A percentile compares a stretch with the other conserved stretches of the same genome.
Conservation (phyloP, 2,797 vertebrate genomes). For the Macrochelys suwanniensis region DNA sequence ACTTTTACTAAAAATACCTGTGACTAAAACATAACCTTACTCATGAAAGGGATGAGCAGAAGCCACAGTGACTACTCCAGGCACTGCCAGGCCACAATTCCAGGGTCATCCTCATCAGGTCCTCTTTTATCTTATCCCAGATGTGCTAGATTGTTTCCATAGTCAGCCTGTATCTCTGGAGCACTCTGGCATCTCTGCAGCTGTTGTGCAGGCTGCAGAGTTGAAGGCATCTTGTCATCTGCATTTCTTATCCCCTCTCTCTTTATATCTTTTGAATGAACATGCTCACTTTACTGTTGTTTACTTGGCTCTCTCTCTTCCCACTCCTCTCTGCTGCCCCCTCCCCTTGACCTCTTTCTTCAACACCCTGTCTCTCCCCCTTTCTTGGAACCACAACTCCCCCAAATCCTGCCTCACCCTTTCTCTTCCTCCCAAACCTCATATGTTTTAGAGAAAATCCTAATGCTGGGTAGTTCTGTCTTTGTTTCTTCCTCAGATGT, state of each 20-base stretch:
- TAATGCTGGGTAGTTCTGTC: not conserved
- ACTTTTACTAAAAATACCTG: too few species aligned
- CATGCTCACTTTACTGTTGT: not conserved
- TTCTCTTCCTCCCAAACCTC: not conserved
- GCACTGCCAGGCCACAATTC: not conserved
- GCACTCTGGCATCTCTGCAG: not conserved
- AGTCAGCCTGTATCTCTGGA: not conserved
- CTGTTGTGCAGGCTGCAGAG: not conserved
- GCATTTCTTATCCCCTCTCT: not conserved
- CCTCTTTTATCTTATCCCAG: not conserved
- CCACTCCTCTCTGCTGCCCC: not conserved
- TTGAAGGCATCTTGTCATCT: not conserved
- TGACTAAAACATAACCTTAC: too few species aligned
- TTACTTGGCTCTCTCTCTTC: not conserved
- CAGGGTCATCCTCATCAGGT: not conserved
- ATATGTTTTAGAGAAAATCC: not conserved
- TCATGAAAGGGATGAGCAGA: not conserved
- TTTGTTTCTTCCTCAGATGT: not conserved
- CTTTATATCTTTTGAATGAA: not conserved
- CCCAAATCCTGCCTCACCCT: not conserved
- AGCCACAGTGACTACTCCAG: not conserved
- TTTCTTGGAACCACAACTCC: not conserved
- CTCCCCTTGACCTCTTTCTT: not conserved
- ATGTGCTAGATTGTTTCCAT: not conserved
- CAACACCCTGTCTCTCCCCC: not conserved